These are phyloP conservation scores for Zaprionus taronus DNA, from an alignment of 1,140 invertebrate species.

Conservation along the genomic window DNA sequence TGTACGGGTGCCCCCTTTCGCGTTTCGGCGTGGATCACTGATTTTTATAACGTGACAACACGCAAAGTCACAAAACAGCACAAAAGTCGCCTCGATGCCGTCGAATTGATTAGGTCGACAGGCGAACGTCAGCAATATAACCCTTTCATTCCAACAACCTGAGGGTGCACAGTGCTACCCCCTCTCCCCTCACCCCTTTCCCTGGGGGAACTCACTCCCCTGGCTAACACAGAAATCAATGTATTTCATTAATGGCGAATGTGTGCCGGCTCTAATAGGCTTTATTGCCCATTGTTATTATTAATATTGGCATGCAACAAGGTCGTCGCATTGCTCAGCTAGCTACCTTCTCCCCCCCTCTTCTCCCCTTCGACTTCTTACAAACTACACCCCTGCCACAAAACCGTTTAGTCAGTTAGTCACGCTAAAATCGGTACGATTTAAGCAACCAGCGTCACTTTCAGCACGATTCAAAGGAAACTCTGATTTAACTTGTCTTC, in stretches of 20 bases:
- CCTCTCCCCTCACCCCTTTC: neutral
- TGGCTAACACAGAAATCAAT: slow-evolving; percentile 75
- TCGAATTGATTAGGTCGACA: slow-evolving; percentile 55
- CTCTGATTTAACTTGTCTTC: neutral
- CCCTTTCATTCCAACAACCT: slow-evolving; percentile 36
- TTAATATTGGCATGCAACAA: slow-evolving; percentile 81
- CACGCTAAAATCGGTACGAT: slow-evolving; percentile 24
- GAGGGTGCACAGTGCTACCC: neutral
- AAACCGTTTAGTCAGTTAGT: slow-evolving; percentile 30
- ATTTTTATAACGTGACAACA: slow-evolving; percentile 84
- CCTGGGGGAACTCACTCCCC: neutral
- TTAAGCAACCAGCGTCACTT: slow-evolving; percentile 20
- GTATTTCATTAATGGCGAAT: slow-evolving; percentile 80
- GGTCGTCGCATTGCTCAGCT: slow-evolving; percentile 48
- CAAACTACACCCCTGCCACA: neutral
- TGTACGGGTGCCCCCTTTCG: neutral
- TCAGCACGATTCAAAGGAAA: neutral
- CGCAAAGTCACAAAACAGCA: slow-evolving; percentile 59
- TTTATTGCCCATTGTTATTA: slow-evolving; percentile 81
- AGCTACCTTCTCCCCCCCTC: neutral
- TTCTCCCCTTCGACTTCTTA: neutral
- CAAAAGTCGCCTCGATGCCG: slow-evolving; percentile 45
- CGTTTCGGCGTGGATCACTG: slow-evolving; percentile 62
- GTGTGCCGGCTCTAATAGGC: slow-evolving; percentile 79
- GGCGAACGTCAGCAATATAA: slow-evolving; percentile 51